Base-by-base conservation (phyloP, 2,113 vertebrate genomes). In the Gymnarchus niloticus region DNA sequence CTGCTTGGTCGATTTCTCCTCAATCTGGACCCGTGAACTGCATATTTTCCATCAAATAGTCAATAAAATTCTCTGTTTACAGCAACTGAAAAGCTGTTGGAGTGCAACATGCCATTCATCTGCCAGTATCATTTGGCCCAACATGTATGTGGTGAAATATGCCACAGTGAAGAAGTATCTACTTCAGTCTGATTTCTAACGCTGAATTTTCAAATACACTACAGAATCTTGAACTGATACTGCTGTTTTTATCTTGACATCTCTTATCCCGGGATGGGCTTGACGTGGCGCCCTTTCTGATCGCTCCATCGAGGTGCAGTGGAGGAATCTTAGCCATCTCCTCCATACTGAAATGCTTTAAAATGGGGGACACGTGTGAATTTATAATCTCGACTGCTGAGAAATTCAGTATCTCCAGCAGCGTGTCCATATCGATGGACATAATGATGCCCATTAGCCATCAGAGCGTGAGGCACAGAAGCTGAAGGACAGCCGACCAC, bases 401-500 rank as follows among this genome's bases (percentile, higher is more conserved):
- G n/a, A 83, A 12, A 37, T 44, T 69, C 6, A 69, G n/a, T 41
- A 46, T 84, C 51, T 41, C 57, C 56, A 19, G 12, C 73, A 28
- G 21, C 41, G 12, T 65, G 41, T 65, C 23, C 57, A 25, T 25
- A 9, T 14, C 17, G 54, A 65, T 84, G 83, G 56, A n/a, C n/a
- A 49, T 59, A 25, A 61, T 65, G 44, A 65, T 49, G 14, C 41
- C 81, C 33, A 21, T 54, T 23, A 46, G 48, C 52, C 81, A 44
- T 56, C 56, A 57, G 81, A 83, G 28, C 33, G 9, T 57, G 54
- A 83, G 56, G 81, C 81, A 6, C 17, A 12, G 10, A 82, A 88
- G 91, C 91, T 88, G 88, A 88, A 89, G 49, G 82, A 81, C 69
- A 87, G 87, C 52, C 51, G 48, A 85, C 78, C 83, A n/a, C 86